These are phyloP conservation scores for Habrosyne pyritoides DNA, from an alignment of 2,888 invertebrate genomes.

Conservation along the genomic window DNA sequence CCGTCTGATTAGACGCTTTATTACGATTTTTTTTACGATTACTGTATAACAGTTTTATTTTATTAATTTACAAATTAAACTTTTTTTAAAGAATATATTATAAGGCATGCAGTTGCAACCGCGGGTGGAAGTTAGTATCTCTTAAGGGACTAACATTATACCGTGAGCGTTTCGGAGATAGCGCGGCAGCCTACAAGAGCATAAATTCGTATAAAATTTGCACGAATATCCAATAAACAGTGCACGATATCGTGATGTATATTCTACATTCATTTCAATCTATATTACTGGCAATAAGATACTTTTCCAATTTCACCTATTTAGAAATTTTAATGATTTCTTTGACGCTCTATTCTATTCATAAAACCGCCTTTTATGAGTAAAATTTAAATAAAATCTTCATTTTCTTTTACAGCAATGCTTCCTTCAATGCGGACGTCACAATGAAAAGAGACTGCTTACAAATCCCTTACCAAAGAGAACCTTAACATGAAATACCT, in stretches of 20 bases:
- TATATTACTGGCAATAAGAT: neutral
- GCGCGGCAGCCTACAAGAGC: slow-evolving; percentile 1
- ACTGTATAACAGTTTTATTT: too few species aligned
- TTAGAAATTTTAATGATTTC: neutral
- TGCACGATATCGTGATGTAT: slow-evolving; percentile 5
- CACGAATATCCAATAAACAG: slow-evolving; percentile 12
- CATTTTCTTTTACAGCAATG: neutral
- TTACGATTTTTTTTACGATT: too few species aligned
- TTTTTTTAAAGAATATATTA: too few species aligned
- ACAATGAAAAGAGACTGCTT: neutral
- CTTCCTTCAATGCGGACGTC: neutral
- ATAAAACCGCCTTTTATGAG: neutral
- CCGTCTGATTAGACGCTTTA: too few species aligned
- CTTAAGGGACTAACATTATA: neutral
- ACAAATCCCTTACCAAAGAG: too few species aligned
- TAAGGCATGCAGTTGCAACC: neutral
- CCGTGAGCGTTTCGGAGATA: slow-evolving; percentile 4
- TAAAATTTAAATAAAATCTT: neutral
- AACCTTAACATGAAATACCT: neutral
- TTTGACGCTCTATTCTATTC: too few species aligned
- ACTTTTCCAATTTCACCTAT: neutral
- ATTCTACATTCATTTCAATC: neutral
- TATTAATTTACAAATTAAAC: too few species aligned
- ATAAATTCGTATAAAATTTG: slow-evolving; percentile 23
- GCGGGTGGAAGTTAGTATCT: neutral